A percentile compares a stretch with the other conserved stretches of the same genome.
phyloP scores from a whole-genome alignment of 2,113 vertebrate genomes.

The Oostethus manadensis region DNA sequence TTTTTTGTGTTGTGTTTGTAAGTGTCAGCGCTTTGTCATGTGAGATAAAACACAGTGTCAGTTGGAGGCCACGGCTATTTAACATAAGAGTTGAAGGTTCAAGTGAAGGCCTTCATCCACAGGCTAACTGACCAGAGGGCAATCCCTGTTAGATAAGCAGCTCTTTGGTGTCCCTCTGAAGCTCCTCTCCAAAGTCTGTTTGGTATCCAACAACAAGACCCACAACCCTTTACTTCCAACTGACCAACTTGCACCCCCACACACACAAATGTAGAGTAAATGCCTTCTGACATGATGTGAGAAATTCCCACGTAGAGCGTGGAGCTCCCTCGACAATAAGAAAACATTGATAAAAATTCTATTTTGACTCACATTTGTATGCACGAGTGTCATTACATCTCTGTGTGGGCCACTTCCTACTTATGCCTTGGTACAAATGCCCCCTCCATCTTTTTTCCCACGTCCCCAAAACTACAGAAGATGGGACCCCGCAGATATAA shows the following conservation, averaged over 20 bases:
- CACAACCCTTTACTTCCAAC: constrained; percentile 25
- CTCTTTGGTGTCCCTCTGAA: constrained; percentile 41
- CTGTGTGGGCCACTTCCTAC: constrained; percentile 44
- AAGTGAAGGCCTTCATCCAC: constrained; percentile 6
- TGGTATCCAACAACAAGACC: constrained; percentile 17
- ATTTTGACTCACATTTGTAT: constrained; percentile 9
- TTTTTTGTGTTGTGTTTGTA: no score
- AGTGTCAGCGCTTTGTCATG: not conserved
- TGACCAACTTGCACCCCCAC: constrained; percentile 21
- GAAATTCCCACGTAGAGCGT: constrained; percentile 45
- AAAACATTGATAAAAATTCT: constrained; percentile 18
- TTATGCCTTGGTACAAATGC: constrained; percentile 37
- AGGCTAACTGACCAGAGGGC: constrained; percentile 21
- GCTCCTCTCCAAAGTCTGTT: constrained; percentile 28
- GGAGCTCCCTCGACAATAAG: constrained; percentile 18
- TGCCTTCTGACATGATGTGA: constrained; percentile 31
- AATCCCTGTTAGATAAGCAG: constrained; percentile 37
- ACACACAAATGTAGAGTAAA: not conserved
- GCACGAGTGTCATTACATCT: constrained; percentile 6
- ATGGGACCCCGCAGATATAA: constrained; percentile 36
- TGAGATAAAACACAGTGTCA: not conserved
- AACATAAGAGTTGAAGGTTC: constrained; percentile 1
- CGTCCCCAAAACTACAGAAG: constrained; percentile 33
- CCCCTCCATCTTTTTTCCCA: constrained; percentile 68
- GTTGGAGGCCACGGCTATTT: not conserved